Evolutionary conservation across 2,888 invertebrate genomes (phyloP), one percentile per base, ranked within the genome.

Genomic region (Caradrina kadenii): DNA sequence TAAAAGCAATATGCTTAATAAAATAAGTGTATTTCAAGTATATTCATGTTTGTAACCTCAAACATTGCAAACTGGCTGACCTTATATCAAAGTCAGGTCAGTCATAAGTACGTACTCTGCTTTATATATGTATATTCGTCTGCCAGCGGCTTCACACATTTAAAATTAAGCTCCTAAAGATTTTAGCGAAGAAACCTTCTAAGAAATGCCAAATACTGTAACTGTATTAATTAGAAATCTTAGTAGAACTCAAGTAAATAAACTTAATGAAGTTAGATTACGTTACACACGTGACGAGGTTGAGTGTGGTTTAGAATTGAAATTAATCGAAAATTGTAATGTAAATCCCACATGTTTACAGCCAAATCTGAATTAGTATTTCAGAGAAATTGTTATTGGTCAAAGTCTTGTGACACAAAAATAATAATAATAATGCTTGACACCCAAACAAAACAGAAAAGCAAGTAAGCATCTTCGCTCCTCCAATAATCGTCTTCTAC

Each of bases 171-270:
- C 21, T 54, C 1, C 11, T 31, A 2, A 21, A 26, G 3, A n/a
- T 60, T 72, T 31, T 4, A 49, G 15, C 13, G 1, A 49, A 31
- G 15, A 53, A 69, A 42, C 10, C 42, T 66, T 19, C 11, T 10
- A 53, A 39, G 61, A 39, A 72, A 21, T 49, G 0, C 10, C n/a
- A 31, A 54, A 54, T 61, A 48, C 17, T 26, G 5, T 66, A 15
- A 67, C 15, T 48, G 11, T n/a, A 5, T 15, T 21, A 62, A 49
- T 54, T 4, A 19, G 6, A 11, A 31, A 54, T 54, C 48, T 54
- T 21, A 11, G 21, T 21, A 39, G 48, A 54, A n/a, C 8, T 48
- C 1, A 15, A 4, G 26, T 48, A 8, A 61, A n/a, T 21, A 21
- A 21, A 39, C 26, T 5, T 31, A 31, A 54, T 17, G n/a, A 60